Conservation (phyloP, 2,888 invertebrate genomes). For the Artemia sp. region DNA sequence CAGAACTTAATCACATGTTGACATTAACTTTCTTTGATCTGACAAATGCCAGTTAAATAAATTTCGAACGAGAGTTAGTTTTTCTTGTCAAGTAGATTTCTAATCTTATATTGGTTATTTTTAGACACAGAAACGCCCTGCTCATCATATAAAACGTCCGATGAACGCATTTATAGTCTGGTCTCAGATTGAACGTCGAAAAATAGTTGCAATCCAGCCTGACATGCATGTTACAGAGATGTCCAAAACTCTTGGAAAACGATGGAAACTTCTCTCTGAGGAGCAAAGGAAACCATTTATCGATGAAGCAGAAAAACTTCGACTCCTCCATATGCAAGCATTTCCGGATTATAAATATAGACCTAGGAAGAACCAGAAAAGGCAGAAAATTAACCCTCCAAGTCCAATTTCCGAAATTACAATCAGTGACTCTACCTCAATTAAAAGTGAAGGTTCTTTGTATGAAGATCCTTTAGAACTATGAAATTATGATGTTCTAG, state of each 20-base stretch:
- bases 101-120: no score
- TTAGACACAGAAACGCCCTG: constrained; percentile 89
- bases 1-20: no score
- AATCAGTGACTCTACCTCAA: background rate
- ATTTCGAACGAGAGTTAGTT: no score
- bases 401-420: constrained; percentile 5
- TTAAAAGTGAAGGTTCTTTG: background rate
- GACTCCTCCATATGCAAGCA: constrained; percentile 78
- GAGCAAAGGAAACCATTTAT: constrained; percentile 67
- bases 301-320: constrained; percentile 75
- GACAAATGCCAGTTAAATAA: no score
- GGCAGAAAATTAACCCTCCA: constrained; percentile 19
- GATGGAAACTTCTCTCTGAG: constrained; percentile 54
- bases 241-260: constrained; percentile 70
- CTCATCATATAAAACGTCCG: constrained; percentile 93
- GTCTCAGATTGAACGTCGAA: constrained; percentile 90
- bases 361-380: constrained; percentile 71
- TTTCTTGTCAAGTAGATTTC: no score
- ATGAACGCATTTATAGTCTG: constrained; percentile 99
- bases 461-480: background rate
- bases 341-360: constrained; percentile 94
- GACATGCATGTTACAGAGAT: constrained; percentile 99
- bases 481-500: background rate
- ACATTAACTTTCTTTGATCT: no score
- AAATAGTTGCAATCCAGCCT: constrained; percentile 86